A percentile compares a stretch with the other conserved stretches of the same genome.
Conservation (phyloP, 2,888 invertebrate species). For the Bombylius discolor region DNA sequence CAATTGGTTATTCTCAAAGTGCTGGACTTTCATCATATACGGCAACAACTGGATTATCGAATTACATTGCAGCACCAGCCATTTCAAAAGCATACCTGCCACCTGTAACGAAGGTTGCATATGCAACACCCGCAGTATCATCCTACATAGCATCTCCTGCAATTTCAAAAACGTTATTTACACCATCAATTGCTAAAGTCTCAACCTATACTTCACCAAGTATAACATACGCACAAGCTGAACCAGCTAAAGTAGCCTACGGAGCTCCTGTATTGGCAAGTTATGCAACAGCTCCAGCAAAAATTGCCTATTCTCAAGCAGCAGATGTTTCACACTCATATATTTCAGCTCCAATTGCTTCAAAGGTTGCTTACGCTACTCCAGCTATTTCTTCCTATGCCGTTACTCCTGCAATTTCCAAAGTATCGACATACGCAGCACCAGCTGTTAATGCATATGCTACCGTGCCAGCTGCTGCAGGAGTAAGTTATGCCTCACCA, state of each 20-base stretch:
- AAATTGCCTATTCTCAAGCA: slow-evolving; percentile 25
- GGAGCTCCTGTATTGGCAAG: neutral
- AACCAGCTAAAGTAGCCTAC: slow-evolving; percentile 16
- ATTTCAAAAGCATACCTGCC: slow-evolving; percentile 16
- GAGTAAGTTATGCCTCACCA: slow-evolving; percentile 16
- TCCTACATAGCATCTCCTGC: slow-evolving; percentile 29
- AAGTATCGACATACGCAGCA: slow-evolving; percentile 14
- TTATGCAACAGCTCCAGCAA: neutral
- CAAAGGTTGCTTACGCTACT: slow-evolving; percentile 32
- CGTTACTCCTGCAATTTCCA: slow-evolving; percentile 13
- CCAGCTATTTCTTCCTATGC: slow-evolving; percentile 20
- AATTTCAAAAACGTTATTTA: slow-evolving; percentile 19
- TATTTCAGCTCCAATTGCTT: slow-evolving; percentile 17
- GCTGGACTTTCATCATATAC: slow-evolving; percentile 39
- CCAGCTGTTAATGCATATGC: slow-evolving; percentile 23
- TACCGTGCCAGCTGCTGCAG: slow-evolving; percentile 22
- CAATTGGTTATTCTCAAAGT: slow-evolving; percentile 43
- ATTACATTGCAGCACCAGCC: slow-evolving; percentile 31
- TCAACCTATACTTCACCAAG: slow-evolving; percentile 15
- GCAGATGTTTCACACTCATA: slow-evolving; percentile 39
- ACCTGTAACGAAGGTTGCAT: slow-evolving; percentile 11
- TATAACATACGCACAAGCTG: neutral
- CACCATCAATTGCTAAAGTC: slow-evolving; percentile 14
- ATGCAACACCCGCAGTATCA: slow-evolving; percentile 13
- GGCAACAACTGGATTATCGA: slow-evolving; percentile 13